Conservation (phyloP, 2,113 vertebrate genomes). For the Okapia johnstoni region DNA sequence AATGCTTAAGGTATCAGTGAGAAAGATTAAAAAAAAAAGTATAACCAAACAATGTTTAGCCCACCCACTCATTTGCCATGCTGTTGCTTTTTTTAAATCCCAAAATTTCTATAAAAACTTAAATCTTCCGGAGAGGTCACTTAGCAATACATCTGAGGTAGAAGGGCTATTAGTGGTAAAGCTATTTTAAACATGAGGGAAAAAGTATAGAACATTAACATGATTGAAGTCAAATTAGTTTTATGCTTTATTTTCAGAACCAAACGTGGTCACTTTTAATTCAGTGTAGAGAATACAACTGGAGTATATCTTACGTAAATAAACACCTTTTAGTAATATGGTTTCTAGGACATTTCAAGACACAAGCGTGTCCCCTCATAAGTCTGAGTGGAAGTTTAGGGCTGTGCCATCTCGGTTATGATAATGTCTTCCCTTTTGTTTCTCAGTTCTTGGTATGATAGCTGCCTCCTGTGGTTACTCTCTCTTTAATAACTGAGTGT, state of each 20-base stretch:
- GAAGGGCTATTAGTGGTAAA: not conserved
- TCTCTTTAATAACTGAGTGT: not conserved
- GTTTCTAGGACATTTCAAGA: not conserved
- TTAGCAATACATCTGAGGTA: not conserved
- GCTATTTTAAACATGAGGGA: not conserved
- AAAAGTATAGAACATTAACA: not conserved
- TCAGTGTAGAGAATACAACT: not conserved
- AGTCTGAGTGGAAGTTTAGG: not conserved
- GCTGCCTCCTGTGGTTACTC: not conserved
- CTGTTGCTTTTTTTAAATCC: not conserved
- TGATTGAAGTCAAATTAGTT: not conserved
- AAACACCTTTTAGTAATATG: not conserved
- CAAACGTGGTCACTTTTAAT: not conserved
- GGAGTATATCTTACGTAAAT: not conserved
- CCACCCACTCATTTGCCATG: not conserved
- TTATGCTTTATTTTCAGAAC: constrained; percentile 24
- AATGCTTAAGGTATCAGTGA: not conserved
- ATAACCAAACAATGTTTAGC: constrained; percentile 21
- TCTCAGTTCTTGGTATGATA: not conserved
- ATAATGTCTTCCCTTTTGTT: not conserved
- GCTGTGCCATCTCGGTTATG: not conserved
- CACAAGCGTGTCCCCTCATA: not conserved
- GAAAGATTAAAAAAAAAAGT: not conserved
- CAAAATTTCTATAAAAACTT: constrained; percentile 12
- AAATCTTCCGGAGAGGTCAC: not conserved